A percentile compares a stretch with the other conserved stretches of the same genome.
Evolutionary conservation across 2,797 vertebrate species (phyloP).

Genomic region (Spheniscus humboldti): DNA sequence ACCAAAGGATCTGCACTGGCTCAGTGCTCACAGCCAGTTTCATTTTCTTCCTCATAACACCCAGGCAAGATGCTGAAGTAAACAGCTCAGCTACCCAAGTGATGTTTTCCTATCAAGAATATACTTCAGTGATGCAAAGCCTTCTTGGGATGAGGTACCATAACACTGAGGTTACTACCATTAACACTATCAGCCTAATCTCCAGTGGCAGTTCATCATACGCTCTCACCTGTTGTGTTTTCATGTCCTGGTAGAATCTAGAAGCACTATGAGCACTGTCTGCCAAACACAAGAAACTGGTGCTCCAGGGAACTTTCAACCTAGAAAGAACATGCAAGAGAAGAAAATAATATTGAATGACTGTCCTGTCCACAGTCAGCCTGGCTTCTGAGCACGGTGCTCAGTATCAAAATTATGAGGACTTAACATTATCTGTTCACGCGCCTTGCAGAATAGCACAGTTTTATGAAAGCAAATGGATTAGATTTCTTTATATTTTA

Average conservation of each 20-base stretch:
- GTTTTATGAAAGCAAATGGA: background rate
- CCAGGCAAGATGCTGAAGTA: background rate
- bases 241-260: background rate
- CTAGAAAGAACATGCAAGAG: background rate
- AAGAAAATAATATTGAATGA: background rate
- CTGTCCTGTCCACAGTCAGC: background rate
- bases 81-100: background rate
- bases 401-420: background rate
- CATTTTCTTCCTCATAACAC: background rate
- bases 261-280: background rate
- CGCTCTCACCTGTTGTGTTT: background rate
- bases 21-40: background rate
- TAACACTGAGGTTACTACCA: background rate
- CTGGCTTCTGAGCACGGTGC: background rate
- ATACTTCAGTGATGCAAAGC: background rate
- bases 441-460: background rate
- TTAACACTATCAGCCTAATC: background rate
- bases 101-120: background rate
- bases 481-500: background rate
- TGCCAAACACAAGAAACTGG: background rate
- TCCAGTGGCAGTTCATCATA: background rate
- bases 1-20: background rate
- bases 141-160: background rate
- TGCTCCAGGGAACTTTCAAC: background rate
- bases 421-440: background rate